Evolutionary conservation across 2,888 invertebrate genomes (phyloP), one percentile per base, ranked within the genome.

Genomic region (Hypomecis punctinalis): DNA sequence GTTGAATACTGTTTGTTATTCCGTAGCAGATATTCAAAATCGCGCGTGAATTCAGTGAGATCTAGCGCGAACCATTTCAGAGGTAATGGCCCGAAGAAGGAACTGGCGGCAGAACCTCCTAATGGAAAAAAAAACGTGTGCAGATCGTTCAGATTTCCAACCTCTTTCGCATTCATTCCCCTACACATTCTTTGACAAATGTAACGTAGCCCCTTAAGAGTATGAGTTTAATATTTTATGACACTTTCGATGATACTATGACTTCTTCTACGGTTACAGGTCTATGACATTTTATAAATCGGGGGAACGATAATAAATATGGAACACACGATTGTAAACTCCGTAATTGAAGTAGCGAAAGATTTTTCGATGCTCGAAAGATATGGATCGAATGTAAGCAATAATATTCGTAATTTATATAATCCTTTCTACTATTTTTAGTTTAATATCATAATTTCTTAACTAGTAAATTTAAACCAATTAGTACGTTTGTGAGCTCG

Each of bases 91-190:
- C 75, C 81, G 82, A 75, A 74, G 76, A 37, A 52, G 37, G 46
- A 42, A 57, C 74, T 77, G 80, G 80, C 77, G 76, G 76, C 76
- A 77, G 75, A 23, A 23, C 74, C 75, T 75, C 75, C 78, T 85
- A 85, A 87, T 87, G 84, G 83, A 23, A 23, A 23, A n/a, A 83
- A 84, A 85, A 85, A 83, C 74, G 80, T 80, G 82, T 81, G 76
- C 75, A 78, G 77, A 83, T 82, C 83, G 75, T 68, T 69, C 67
- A 76, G 77, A 72, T 75, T 79, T 77, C 80, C 76, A 79, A 75
- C 57, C 35, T 36, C 45, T 36, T 39, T 47, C 35, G 46, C 55
- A 52, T 64, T 35, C 52, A 48, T 49, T 49, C 47, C 33, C 36
- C 23, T 48, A 42, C 48, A 45, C 35, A 46, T 62, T 55, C 11